Conservation (phyloP, 1,140 invertebrate genomes). For the Listronotus bonariensis region DNA sequence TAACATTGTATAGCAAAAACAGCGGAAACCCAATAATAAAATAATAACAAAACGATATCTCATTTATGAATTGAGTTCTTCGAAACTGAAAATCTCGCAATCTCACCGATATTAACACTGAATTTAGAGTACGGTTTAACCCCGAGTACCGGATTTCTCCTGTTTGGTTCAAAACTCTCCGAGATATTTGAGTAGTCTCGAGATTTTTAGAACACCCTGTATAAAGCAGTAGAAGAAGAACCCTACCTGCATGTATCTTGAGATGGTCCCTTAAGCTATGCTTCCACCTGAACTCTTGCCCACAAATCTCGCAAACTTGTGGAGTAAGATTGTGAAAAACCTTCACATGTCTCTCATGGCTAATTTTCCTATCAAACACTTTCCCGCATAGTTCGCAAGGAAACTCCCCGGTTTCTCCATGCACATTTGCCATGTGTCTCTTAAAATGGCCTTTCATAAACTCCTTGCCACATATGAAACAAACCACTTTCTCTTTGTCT, state of each 20-base stretch:
- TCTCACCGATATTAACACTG: too few relatives aligned
- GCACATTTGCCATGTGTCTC: conserved; percentile 53
- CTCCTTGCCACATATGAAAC: conserved; percentile 42
- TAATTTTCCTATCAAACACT: conserved; percentile 52
- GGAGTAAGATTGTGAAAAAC: conserved; percentile 24
- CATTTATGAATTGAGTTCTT: too few relatives aligned
- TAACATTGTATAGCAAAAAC: too few relatives aligned
- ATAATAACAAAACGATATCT: too few relatives aligned
- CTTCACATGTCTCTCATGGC: conserved; percentile 25
- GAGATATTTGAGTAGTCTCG: too few relatives aligned
- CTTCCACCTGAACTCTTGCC: conserved; percentile 15
- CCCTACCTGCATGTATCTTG: conserved; percentile 58
- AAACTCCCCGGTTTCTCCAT: conserved; percentile 33
- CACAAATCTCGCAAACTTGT: conserved; percentile 51
- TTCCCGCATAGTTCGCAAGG: conserved; percentile 56
- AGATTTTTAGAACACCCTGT: too few relatives aligned
- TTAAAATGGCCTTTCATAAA: conserved; percentile 36
- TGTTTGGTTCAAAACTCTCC: too few relatives aligned
- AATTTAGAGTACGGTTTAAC: too few relatives aligned
- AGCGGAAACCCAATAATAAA: too few relatives aligned
- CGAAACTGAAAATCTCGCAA: too few relatives aligned
- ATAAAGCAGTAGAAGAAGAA: too few relatives aligned
- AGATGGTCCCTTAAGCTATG: conserved; percentile 24
- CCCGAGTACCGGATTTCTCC: too few relatives aligned
- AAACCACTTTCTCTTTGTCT: conserved; percentile 27